Evolutionary conservation across 2,797 vertebrate species (phyloP).

Genomic region (Acanthopagrus latus): DNA sequence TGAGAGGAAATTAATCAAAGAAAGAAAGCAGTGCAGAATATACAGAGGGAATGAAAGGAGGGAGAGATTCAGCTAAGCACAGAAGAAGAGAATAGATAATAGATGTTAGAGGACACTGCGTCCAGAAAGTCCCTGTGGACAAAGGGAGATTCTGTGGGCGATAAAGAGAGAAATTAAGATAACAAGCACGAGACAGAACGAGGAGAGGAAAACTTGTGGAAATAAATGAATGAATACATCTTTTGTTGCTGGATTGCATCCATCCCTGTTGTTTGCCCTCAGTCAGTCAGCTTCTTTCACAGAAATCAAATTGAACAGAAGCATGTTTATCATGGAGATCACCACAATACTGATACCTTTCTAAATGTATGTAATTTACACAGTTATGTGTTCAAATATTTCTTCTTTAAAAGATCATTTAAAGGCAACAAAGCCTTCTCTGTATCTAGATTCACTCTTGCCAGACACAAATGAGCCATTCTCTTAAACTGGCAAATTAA

Average conservation of each 20-base stretch:
- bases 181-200: not conserved
- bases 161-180: not conserved
- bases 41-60: not conserved
- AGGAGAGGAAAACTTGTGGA: not conserved
- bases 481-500: not conserved
- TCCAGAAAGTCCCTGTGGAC: not conserved
- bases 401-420: not conserved
- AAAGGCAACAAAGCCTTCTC: not conserved
- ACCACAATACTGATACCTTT: not conserved
- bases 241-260: constrained; percentile 24
- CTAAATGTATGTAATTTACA: not conserved
- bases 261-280: constrained; percentile 12
- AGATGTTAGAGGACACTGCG: not conserved
- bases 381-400: not conserved
- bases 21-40: not conserved
- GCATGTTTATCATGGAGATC: constrained; percentile 45
- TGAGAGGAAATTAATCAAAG: not conserved
- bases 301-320: constrained; percentile 5
- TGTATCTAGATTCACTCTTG: not conserved
- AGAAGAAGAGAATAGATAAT: not conserved
- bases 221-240: not conserved
- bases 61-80: not conserved
- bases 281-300: constrained; percentile 26
- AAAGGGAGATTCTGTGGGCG: not conserved
- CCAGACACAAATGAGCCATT: not conserved